These are phyloP conservation scores for Lates calcarifer DNA, from an alignment of 2,113 vertebrate species.

Conservation along the genomic window DNA sequence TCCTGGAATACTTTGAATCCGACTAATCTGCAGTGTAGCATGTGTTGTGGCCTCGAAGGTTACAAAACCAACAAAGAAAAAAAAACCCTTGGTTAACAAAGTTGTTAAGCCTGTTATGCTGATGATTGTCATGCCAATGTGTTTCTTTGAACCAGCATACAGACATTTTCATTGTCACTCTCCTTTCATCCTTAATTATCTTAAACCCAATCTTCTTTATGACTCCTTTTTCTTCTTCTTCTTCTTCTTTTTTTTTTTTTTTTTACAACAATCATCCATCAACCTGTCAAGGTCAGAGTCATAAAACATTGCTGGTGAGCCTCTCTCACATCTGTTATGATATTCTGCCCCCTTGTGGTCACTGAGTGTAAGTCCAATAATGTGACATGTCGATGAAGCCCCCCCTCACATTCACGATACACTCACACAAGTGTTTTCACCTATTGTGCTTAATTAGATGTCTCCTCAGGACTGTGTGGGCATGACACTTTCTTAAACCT, in stretches of 20 bases:
- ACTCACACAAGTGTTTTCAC: background rate
- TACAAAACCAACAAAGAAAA: conserved; percentile 41
- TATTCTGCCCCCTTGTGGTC: conserved; percentile 63
- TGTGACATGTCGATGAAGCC: background rate
- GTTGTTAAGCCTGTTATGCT: conserved; percentile 70
- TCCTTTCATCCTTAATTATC: conserved; percentile 26
- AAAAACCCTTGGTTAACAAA: conserved; percentile 25
- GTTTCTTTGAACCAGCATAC: background rate
- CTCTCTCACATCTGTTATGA: background rate
- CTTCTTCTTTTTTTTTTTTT: too few relatives aligned
- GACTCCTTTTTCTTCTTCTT: background rate
- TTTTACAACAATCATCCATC: conserved; percentile 19
- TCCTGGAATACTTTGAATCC: conserved; percentile 71
- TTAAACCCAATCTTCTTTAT: conserved; percentile 16
- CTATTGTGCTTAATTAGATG: background rate
- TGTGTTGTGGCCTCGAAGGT: conserved; percentile 40
- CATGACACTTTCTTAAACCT: background rate
- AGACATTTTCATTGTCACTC: background rate
- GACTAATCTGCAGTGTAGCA: conserved; percentile 53
- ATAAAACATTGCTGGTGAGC: background rate
- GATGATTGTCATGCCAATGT: background rate
- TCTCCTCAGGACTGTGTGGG: background rate
- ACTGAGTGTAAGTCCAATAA: background rate
- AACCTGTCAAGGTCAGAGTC: conserved; percentile 26
- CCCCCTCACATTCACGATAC: background rate